Conservation (phyloP, 1,140 invertebrate species). For the Dendrolimus punctatus region DNA sequence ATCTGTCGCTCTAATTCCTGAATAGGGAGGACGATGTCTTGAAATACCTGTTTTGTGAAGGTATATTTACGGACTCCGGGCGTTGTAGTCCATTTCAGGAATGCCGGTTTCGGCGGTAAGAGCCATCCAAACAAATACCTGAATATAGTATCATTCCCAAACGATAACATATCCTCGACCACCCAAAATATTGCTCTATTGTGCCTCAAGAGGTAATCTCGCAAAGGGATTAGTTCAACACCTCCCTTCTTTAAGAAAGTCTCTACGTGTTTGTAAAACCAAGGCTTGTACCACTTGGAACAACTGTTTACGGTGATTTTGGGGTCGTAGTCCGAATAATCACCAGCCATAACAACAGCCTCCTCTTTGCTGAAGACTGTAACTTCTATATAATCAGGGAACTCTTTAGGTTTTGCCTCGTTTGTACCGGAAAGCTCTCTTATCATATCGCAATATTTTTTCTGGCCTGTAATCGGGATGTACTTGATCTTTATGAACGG, state of each 20-base stretch:
- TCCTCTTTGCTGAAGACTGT: conserved; percentile 78
- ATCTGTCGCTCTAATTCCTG: conserved; percentile 78
- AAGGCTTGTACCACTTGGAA: conserved; percentile 87
- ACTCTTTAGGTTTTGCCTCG: conserved; percentile 70
- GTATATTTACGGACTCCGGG: conserved; percentile 84
- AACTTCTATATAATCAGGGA: conserved; percentile 86
- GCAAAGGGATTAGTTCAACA: conserved; percentile 83
- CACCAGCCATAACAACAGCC: conserved; percentile 85
- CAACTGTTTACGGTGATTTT: conserved; percentile 76
- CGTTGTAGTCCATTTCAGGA: conserved; percentile 87
- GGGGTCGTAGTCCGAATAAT: conserved; percentile 56
- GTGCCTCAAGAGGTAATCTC: conserved; percentile 87
- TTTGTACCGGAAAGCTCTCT: conserved; percentile 72
- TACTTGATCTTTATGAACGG: conserved; percentile 82
- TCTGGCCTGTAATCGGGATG: conserved; percentile 74
- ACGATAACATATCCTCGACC: conserved; percentile 86
- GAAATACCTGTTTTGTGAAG: conserved; percentile 86
- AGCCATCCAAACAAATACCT: conserved; percentile 84
- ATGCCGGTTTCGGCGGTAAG: conserved; percentile 86
- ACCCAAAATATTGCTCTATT: conserved; percentile 89
- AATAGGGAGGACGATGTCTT: conserved; percentile 88
- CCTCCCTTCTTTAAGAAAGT: conserved; percentile 55
- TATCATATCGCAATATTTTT: conserved; percentile 77
- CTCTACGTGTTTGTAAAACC: conserved; percentile 89
- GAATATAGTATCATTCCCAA: conserved; percentile 87